Evolutionary conservation across 2,113 vertebrate species (phyloP), one percentile per base, ranked within the genome.

Genomic region (Sinocyclocheilus anshuiensis): DNA sequence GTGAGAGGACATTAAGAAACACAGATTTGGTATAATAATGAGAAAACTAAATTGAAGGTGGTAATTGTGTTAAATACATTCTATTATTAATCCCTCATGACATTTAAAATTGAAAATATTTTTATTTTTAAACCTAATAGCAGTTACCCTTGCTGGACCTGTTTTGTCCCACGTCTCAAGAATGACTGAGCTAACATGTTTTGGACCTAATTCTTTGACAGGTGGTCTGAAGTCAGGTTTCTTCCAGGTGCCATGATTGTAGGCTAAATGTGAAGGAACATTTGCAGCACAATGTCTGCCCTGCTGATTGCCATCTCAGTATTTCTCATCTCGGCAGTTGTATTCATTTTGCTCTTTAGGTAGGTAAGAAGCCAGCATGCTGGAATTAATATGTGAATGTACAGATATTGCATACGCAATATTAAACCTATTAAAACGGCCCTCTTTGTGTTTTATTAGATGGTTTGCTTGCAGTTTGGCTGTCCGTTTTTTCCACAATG

Each of bases 401-500:
- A 16, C 39, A 48, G 5, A 77, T 15, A 76, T 26, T 53, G 22
- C n/a, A 77, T 26, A 26, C 0, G 3, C n/a, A 26, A 1, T 45
- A 76, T 76, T 76, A 24, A 50, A 53, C 22, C 74, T 24, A 39
- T 42, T 2, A n/a, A 26, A 45, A 6, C 1, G 12, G 12, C 48
- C 22, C 5, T 11, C 10, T 48, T 76, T 16, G 22, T 77, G 74
- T 77, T 77, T 77, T 16, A 50, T 50, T 16, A 98, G 98, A 91
- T 99, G 97, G 97, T 92, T 98, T 86, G 89, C 94, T 0, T 95
- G 96, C 90, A 94, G 93, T 36, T 89, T 97, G 92, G 96, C 95
- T 0, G 94, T 97, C 86, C 95, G 93, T 33, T 95, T 97, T 94
- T 97, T 97, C 90, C 95, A 96, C 86, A 95, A 91, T 20, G 94